Conservation (phyloP, 2,888 invertebrate species). For the Steinernema hermaphroditum region DNA sequence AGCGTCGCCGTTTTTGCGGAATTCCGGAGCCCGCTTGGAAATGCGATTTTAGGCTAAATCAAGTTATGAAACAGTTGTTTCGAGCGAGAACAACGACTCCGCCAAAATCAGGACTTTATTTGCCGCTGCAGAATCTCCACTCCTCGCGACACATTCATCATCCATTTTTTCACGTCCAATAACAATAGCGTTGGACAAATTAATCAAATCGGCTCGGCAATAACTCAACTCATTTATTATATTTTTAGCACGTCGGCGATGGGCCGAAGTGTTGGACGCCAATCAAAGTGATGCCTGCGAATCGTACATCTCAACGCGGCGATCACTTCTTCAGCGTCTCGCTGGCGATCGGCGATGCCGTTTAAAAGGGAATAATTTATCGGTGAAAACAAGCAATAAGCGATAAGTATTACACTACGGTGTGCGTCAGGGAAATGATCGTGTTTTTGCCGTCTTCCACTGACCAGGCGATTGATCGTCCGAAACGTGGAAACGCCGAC, state of each 20-base stretch:
- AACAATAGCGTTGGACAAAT: no score
- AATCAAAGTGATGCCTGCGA: conserved; percentile 22
- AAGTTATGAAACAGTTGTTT: conserved; percentile 29
- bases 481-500: conserved; percentile 25
- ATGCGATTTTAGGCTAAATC: conserved; percentile 1
- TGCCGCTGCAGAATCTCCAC: neutral
- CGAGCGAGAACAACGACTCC: conserved; percentile 1
- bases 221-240: conserved; percentile 10
- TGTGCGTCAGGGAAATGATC: neutral
- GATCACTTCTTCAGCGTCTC: neutral
- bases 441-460: conserved; percentile 25
- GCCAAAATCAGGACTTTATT: neutral
- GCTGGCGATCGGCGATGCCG: conserved; percentile 15
- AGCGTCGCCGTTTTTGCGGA: neutral
- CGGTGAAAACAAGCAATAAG: conserved; percentile 26
- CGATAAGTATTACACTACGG: conserved; percentile 20
- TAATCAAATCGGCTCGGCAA: neutral
- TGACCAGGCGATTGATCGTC: neutral
- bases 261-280: neutral
- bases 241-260: conserved; percentile 13
- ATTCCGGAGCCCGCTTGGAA: neutral
- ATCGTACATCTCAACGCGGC: conserved; percentile 14
- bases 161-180: no score
- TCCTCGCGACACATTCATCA: no score
- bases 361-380: conserved; percentile 26